Conservation (phyloP, 2,113 vertebrate species). For the Notarius quadriscutis region DNA sequence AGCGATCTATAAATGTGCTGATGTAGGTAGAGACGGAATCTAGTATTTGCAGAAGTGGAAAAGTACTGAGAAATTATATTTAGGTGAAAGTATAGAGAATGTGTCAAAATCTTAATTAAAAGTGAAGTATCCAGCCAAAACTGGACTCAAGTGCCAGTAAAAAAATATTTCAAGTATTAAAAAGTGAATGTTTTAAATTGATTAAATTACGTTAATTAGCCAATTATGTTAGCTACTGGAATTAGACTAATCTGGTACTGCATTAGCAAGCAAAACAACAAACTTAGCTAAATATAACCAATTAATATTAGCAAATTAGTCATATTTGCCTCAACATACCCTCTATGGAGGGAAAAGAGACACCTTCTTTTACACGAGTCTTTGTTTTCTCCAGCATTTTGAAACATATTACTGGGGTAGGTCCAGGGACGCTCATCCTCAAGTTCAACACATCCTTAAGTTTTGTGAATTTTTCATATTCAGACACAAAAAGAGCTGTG, state of each 20-base stretch:
- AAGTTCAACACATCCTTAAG: no score
- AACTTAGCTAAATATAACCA: not conserved
- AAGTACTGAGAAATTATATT: not conserved
- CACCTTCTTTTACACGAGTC: no score
- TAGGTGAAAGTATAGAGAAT: not conserved
- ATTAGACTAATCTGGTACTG: not conserved
- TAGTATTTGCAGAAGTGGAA: no score
- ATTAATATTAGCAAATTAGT: not conserved
- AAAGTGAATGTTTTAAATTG: not conserved
- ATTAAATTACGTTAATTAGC: not conserved
- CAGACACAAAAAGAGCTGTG: no score
- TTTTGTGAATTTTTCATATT: no score
- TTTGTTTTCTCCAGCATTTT: no score
- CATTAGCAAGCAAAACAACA: not conserved
- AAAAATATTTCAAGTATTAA: not conserved
- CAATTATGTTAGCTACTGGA: not conserved
- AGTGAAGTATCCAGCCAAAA: not conserved
- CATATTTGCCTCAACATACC: not conserved
- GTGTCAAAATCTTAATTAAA: not conserved
- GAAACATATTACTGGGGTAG: no score
- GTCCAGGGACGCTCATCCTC: no score
- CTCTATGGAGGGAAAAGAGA: no score
- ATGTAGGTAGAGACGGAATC: not conserved
- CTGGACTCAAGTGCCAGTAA: not conserved
- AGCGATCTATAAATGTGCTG: not conserved